These are phyloP conservation scores for Cassiopea andromeda DNA, from an alignment of 30 jellyfish, hydroid and myxozoan species.

Conservation along the genomic window DNA sequence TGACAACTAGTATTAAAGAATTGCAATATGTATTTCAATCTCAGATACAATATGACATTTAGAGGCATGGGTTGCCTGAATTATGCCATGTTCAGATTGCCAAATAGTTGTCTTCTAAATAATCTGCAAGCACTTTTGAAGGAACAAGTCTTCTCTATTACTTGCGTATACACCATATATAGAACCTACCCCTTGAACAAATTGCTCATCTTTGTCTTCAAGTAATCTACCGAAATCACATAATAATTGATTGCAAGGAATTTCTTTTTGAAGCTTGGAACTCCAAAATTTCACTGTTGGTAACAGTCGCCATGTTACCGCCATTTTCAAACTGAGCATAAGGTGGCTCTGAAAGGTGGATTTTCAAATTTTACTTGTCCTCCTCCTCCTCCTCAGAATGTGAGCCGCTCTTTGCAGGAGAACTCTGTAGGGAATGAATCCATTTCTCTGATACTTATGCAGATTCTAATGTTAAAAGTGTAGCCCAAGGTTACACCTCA, in stretches of 20 bases:
- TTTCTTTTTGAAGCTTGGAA: conserved; percentile 24
- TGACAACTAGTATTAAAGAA: too few relatives aligned
- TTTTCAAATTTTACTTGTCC: not conserved
- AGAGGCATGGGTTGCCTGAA: too few relatives aligned
- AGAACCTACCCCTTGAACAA: not conserved
- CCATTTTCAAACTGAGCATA: conserved; percentile 14
- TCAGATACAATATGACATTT: too few relatives aligned
- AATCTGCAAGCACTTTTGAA: too few relatives aligned
- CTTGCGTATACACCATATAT: not conserved
- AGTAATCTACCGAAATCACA: conserved; percentile 6
- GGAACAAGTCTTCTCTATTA: not conserved
- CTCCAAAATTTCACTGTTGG: conserved; percentile 10
- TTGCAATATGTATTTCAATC: too few relatives aligned
- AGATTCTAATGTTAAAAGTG: too few relatives aligned
- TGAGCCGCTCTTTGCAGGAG: too few relatives aligned
- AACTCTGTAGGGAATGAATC: too few relatives aligned
- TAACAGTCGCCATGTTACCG: conserved; percentile 33
- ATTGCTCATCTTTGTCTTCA: not conserved
- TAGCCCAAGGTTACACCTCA: too few relatives aligned
- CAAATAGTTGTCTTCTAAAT: too few relatives aligned
- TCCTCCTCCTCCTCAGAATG: conserved; percentile 4
- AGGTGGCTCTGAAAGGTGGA: not conserved
- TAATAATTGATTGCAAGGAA: conserved; percentile 12
- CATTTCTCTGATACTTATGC: too few relatives aligned
- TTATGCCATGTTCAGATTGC: too few relatives aligned